Evolutionary conservation across 2,113 vertebrate genomes (phyloP).

Genomic region (Elgaria multicarinata): DNA sequence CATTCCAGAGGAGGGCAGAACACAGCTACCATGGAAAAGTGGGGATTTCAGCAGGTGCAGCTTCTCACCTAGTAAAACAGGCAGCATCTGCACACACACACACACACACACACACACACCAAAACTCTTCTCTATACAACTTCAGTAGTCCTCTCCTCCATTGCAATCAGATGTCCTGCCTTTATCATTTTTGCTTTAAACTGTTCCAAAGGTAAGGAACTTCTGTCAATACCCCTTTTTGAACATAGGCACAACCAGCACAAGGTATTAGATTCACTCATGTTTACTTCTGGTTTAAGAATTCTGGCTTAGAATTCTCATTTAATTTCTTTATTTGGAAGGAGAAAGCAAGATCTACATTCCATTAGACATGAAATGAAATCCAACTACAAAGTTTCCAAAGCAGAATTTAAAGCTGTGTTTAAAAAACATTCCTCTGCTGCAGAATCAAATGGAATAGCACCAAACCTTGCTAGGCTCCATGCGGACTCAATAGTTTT

Average conservation of each 20-base stretch:
- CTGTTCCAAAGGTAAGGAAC: no score
- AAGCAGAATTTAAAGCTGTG: neutral
- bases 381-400: neutral
- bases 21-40: no score
- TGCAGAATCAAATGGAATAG: neutral
- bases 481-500: neutral
- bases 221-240: neutral
- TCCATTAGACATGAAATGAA: neutral
- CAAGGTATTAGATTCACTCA: neutral
- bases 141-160: neutral
- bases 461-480: neutral
- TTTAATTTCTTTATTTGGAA: neutral
- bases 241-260: neutral
- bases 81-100: neutral
- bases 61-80: neutral
- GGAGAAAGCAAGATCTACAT: neutral
- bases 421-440: neutral
- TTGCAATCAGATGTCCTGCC: neutral
- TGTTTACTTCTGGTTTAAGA: neutral
- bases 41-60: neutral
- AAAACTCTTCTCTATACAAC: neutral
- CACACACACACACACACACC: no score
- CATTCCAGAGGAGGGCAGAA: neutral
- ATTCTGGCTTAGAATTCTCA: neutral
- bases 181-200: neutral